Conservation (phyloP, 2,888 invertebrate species). For the Opisthograptis luteolata region DNA sequence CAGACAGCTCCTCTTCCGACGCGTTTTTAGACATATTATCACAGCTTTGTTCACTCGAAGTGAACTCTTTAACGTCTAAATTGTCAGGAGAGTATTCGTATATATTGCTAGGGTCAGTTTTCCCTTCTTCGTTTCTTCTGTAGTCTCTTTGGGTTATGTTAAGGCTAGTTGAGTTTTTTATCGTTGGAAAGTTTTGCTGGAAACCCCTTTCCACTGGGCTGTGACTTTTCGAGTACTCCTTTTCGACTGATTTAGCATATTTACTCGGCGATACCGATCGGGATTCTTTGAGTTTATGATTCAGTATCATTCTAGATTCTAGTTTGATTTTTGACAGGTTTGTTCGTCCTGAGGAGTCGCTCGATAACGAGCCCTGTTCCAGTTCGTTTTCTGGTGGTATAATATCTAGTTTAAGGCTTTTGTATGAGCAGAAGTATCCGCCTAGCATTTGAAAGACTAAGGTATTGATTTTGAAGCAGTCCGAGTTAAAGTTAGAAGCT, state of each 20-base stretch:
- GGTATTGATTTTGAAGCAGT: conserved; percentile 88
- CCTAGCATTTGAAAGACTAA: conserved; percentile 95
- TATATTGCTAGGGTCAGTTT: conserved; percentile 61
- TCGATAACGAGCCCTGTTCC: conserved; percentile 72
- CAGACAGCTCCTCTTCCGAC: conserved; percentile 63
- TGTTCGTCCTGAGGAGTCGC: conserved; percentile 71
- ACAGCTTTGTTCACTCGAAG: conserved; percentile 58
- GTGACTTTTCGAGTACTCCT: conserved; percentile 78
- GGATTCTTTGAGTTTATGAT: conserved; percentile 63
- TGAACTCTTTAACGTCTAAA: conserved; percentile 66
- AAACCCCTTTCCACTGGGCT: conserved; percentile 75
- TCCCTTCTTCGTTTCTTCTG: conserved; percentile 50
- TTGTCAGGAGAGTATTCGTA: conserved; percentile 77
- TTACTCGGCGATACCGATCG: conserved; percentile 74
- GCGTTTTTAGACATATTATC: conserved; percentile 56
- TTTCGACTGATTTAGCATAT: conserved; percentile 58
- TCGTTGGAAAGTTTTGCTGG: conserved; percentile 65
- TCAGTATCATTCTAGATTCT: conserved; percentile 62
- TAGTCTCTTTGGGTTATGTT: conserved; percentile 59
- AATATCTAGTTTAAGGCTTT: conserved; percentile 78
- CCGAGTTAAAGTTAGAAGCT: conserved; percentile 87
- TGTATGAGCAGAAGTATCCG: conserved; percentile 90
- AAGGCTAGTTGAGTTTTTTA: conserved; percentile 64
- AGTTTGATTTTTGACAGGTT: conserved; percentile 67
- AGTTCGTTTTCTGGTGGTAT: conserved; percentile 75